These are phyloP conservation scores for Apteryx mantelli DNA, from an alignment of 2,113 vertebrate genomes.

Conservation along the genomic window DNA sequence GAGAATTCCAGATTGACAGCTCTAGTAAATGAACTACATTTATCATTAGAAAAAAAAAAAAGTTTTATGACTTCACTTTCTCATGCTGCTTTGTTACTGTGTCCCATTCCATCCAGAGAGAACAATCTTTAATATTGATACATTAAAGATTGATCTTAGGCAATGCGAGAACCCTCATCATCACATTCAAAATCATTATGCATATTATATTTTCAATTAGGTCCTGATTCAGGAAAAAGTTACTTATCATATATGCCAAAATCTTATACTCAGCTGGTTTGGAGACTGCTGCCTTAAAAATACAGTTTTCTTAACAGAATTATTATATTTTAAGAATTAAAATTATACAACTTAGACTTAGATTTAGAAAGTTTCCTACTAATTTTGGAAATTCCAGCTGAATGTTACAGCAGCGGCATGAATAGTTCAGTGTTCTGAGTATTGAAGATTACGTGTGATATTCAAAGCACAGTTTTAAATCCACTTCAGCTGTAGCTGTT, in stretches of 20 bases:
- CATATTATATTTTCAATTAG: neutral
- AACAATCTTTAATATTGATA: neutral
- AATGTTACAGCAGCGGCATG: neutral
- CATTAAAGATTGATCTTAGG: neutral
- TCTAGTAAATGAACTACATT: neutral
- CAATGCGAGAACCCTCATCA: neutral
- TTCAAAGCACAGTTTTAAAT: neutral
- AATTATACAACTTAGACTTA: neutral
- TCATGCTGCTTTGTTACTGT: neutral
- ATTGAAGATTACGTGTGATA: neutral
- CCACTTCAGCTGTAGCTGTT: neutral
- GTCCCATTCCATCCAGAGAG: no score
- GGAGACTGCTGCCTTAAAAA: neutral
- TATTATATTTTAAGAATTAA: neutral
- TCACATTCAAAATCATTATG: neutral
- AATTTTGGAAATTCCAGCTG: neutral
- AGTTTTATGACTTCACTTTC: neutral
- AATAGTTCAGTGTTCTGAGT: fast-evolving
- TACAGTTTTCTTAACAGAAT: neutral
- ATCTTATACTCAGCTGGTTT: neutral
- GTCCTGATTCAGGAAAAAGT: neutral
- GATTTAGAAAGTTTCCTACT: neutral
- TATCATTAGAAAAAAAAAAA: neutral
- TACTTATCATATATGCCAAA: neutral
- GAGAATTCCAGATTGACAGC: neutral